phyloP scores from a whole-genome alignment of 2,888 invertebrate species.

The Drosophila ezoana region DNA sequence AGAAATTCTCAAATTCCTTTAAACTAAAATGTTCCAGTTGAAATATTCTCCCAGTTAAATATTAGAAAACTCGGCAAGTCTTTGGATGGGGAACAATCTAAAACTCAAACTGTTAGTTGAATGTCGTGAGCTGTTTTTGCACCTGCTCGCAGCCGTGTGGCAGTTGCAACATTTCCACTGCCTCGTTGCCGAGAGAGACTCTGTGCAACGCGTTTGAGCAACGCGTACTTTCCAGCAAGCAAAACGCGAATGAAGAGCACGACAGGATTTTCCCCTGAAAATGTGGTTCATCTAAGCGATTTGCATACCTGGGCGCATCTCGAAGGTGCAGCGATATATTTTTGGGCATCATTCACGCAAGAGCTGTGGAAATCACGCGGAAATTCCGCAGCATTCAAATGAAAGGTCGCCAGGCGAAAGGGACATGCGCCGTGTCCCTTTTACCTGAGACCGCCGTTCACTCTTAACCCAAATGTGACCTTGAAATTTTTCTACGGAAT shows the following conservation, averaged over 20 bases:
- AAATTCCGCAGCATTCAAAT: slow-evolving; percentile 71
- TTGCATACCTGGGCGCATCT: slow-evolving; percentile 62
- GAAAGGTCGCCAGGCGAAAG: slow-evolving; percentile 54
- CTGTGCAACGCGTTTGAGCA: slow-evolving; percentile 18
- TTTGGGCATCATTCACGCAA: slow-evolving; percentile 70
- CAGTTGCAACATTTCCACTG: slow-evolving; percentile 35
- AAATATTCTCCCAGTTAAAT: no score
- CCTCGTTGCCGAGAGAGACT: background rate
- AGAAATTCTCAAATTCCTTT: no score
- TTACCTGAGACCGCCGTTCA: slow-evolving; percentile 57
- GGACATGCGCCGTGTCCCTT: slow-evolving; percentile 46
- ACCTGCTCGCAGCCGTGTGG: slow-evolving; percentile 53
- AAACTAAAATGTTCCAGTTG: no score
- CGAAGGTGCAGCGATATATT: slow-evolving; percentile 14
- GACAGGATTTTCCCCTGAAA: slow-evolving; percentile 72
- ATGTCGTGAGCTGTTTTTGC: slow-evolving; percentile 30
- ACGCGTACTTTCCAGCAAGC: slow-evolving; percentile 60
- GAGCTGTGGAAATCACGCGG: slow-evolving; percentile 72
- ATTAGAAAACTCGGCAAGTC: no score
- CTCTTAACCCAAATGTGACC: slow-evolving; percentile 71
- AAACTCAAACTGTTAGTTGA: no score
- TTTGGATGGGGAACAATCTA: no score
- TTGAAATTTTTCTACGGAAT: slow-evolving; percentile 74
- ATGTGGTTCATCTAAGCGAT: slow-evolving; percentile 58
- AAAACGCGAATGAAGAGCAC: slow-evolving; percentile 69